Evolutionary conservation across 2,888 invertebrate genomes (phyloP), one percentile per base, ranked within the genome.

Genomic region (Drosophila paranaensis): DNA sequence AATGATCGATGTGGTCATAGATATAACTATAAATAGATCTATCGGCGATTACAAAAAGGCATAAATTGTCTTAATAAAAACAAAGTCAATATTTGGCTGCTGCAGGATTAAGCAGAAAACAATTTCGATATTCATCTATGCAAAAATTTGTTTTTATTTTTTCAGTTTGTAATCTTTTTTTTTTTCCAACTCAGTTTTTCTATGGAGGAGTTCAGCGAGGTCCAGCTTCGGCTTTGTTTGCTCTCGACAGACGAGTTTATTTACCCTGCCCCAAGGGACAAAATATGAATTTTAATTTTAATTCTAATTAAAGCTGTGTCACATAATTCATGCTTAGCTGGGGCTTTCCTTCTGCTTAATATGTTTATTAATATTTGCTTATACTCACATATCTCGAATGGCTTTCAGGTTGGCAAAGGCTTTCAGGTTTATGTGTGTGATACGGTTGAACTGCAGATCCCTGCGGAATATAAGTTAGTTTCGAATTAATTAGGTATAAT

Each of bases 381-480:
- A 80, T 91, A 93, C 94, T 94, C 91, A 95, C 94, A 95, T 91
- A 83, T 94, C 94, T 63, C 90, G 79, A 25, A 95, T 91, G 53
- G 92, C 87, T 13, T 75, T 77, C 48, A 94, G 84, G 77, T 92
- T 92, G 61, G 80, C 88, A 87, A 95, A 94, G 35, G 94, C 93
- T 46, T 88, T 87, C 56, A 92, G 85, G 69, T 93, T 92, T 61
- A 95, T 93, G 54, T 89, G 90, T 27, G 82, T 80, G 65, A 94
- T 93, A 48, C 82, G 82, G 88, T 94, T 94, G 71, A 89, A 85
- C 72, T 90, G 89, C 33, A 93, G 80, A 80, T 92, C 90, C 50
- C 92, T 92, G 76, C n/a, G 37, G 16, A 65, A 54, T 13, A 35
- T 27, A 64, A 50, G 9, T 50, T 35, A 16, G 14, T 40, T n/a